A percentile compares a stretch with the other conserved stretches of the same genome.
Conservation (phyloP, 2,797 vertebrate species). For the Pseudotriccus pelzelni region DNA sequence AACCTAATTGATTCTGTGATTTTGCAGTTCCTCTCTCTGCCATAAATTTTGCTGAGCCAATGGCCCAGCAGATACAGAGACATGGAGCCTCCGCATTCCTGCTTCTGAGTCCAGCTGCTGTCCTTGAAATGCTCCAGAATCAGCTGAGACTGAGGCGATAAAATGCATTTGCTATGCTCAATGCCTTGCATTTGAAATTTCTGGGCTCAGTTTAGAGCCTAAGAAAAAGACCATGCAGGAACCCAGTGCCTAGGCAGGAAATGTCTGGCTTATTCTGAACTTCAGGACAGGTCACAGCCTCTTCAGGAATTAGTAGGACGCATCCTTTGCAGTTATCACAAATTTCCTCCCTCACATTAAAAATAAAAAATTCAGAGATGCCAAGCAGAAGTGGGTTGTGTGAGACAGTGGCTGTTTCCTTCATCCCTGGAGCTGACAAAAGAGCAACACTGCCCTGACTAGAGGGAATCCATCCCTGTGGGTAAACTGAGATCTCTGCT, state of each 20-base stretch:
- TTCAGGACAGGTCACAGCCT: background rate
- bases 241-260: background rate
- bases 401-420: background rate
- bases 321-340: background rate
- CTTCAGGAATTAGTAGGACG: background rate
- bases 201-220: background rate
- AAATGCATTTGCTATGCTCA: background rate
- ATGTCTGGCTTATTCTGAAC: rapidly evolving
- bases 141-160: background rate
- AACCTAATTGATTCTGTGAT: background rate
- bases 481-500: background rate
- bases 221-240: background rate
- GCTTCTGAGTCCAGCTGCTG: background rate
- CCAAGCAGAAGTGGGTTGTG: background rate
- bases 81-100: rapidly evolving
- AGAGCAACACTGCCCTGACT: background rate
- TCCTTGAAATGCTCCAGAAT: background rate
- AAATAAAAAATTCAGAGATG: background rate
- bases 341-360: background rate
- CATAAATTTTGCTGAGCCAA: background rate
- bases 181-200: background rate
- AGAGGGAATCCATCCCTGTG: background rate
- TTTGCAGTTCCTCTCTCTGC: background rate
- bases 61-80: background rate
- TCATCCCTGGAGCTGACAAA: background rate